Evolutionary conservation across 2,113 vertebrate species (phyloP), one percentile per base, ranked within the genome.

Genomic region (Benitochromis conjunctus): DNA sequence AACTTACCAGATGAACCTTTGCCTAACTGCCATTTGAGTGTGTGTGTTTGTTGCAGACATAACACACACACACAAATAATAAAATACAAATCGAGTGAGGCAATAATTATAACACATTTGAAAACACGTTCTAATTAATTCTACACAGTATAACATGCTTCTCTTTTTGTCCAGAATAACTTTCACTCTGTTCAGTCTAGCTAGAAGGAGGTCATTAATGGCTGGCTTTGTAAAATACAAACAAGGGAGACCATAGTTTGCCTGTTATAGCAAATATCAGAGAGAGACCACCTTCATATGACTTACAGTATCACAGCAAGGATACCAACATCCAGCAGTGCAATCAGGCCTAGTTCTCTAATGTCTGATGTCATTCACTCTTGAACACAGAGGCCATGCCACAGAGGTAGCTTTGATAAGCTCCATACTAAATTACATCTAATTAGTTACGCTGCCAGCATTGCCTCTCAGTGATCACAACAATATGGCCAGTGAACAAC

Each of bases 141-240:
- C 31, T 51, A 31, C 46, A 57, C 8, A 18, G 29, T 38, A 60
- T 51, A 83, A 89, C 82, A 71, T 83, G 36, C 12, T 48, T 36
- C 14, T 62, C 34, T 87, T 43, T 57, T 74, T 79, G 66, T 57
- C 18, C 55, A 29, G 51, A 87, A 74, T 38, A 26, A 46, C 80
- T 56, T 79, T 87, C 56, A 56, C 84, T 86, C 79, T 86, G 77
- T 31, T 89, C 56, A 43, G 84, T 79, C 66, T 19, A 62, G 90
- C 93, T 91, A 93, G 83, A 86, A 76, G 81, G 79, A 91, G 88
- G 88, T 94, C 89, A 94, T 94, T 94, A 92, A 92, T 78, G 55
- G 71, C 79, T 77, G 55, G 79, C 80, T 79, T 85, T 79, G 86
- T 89, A 79, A 94, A 91, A 81, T 77, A 88, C 83, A 53, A 69